These are phyloP conservation scores for Zaprionus obscuricornis DNA, from an alignment of 2,888 invertebrate genomes.

Conservation along the genomic window DNA sequence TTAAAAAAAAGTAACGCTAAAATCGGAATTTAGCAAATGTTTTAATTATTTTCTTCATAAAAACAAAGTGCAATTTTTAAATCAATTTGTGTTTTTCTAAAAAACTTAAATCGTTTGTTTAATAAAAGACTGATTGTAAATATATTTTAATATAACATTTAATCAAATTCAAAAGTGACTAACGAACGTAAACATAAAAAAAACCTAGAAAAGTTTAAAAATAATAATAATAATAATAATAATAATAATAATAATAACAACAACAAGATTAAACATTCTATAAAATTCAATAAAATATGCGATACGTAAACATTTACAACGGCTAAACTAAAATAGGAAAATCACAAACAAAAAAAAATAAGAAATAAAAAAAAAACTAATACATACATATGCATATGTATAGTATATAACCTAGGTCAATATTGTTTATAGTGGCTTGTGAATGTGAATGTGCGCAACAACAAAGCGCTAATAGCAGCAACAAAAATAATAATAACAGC, in stretches of 20 bases:
- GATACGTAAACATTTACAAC: slow-evolving; percentile 6
- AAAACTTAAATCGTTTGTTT: slow-evolving; percentile 23
- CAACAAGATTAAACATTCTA: too few species aligned
- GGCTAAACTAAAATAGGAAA: too few species aligned
- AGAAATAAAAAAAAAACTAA: slow-evolving; percentile 11
- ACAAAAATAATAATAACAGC: slow-evolving; percentile 18
- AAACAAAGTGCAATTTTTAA: slow-evolving; percentile 67
- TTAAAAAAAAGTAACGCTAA: slow-evolving; percentile 11
- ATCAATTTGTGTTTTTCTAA: slow-evolving; percentile 46
- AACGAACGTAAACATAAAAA: slow-evolving; percentile 15
- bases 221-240: neutral
- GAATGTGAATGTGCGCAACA: slow-evolving; percentile 69
- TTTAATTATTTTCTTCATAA: slow-evolving; percentile 16
- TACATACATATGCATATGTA: slow-evolving; percentile 7
- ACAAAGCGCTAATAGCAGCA: slow-evolving; percentile 40
- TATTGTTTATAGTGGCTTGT: slow-evolving; percentile 82
- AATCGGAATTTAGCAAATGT: slow-evolving; percentile 24
- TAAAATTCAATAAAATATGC: slow-evolving; percentile 5
- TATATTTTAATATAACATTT: slow-evolving; percentile 12
- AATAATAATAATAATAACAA: neutral
- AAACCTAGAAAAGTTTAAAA: slow-evolving; percentile 21
- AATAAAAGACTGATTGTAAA: slow-evolving; percentile 56
- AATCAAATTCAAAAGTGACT: slow-evolving; percentile 15
- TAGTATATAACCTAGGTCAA: slow-evolving; percentile 81
- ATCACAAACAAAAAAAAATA: slow-evolving; percentile 3